Evolutionary conservation across 2,888 invertebrate species (phyloP).

Genomic region (Sympetrum striolatum): DNA sequence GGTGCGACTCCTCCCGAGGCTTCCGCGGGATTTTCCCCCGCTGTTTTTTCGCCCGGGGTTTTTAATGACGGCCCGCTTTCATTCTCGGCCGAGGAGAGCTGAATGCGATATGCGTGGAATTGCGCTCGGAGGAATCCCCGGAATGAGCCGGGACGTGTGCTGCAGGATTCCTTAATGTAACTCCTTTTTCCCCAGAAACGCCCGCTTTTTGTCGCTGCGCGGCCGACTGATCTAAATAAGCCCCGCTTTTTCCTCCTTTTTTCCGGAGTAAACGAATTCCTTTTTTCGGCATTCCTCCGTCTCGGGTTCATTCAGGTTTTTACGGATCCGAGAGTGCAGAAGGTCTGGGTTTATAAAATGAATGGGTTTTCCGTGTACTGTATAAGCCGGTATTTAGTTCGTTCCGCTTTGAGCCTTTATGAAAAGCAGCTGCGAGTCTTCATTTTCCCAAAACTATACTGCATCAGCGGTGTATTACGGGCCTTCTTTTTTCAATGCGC

Average conservation of each 20-base stretch:
- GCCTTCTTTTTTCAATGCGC: not conserved
- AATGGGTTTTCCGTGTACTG: constrained; percentile 28
- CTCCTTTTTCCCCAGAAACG: not conserved
- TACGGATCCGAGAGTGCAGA: not conserved
- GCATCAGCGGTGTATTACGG: not conserved
- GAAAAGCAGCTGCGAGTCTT: not conserved
- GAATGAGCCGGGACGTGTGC: not conserved
- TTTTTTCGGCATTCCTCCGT: not conserved
- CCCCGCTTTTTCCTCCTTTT: not conserved
- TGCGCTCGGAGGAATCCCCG: not conserved
- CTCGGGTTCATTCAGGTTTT: not conserved
- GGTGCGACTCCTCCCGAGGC: not conserved
- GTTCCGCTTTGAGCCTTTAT: not conserved
- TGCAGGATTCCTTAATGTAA: not conserved
- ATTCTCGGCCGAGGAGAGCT: not conserved
- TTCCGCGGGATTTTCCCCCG: not conserved
- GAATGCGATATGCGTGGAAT: not conserved
- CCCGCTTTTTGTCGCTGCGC: not conserved
- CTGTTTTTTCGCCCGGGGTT: not conserved
- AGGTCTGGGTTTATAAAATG: constrained; percentile 1
- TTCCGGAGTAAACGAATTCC: not conserved
- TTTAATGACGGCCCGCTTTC: not conserved
- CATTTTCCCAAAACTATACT: not conserved
- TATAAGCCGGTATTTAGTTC: constrained; percentile 24
- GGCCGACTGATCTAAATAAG: not conserved